Evolutionary conservation across 1,140 invertebrate genomes (phyloP).

Genomic region (Chrysomallon squamiferum): DNA sequence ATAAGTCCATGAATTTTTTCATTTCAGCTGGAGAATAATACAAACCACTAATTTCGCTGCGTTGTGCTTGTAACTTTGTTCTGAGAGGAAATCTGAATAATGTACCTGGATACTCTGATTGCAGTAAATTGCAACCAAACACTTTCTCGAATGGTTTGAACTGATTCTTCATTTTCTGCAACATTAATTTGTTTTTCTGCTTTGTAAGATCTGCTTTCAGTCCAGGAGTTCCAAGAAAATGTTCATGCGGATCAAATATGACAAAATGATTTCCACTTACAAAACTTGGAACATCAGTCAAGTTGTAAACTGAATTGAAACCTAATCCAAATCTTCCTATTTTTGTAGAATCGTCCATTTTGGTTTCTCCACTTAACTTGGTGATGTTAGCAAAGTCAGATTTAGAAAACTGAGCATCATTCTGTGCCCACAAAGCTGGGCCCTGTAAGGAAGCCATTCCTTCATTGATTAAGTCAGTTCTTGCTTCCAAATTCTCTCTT

Average conservation of each 20-base stretch:
- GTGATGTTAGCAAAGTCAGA: constrained; percentile 58
- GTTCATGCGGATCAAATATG: constrained; percentile 58
- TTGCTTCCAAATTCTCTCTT: constrained; percentile 42
- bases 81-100: constrained; percentile 50
- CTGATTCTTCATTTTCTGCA: constrained; percentile 11
- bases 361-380: constrained; percentile 52
- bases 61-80: constrained; percentile 31
- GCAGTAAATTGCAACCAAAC: constrained; percentile 38
- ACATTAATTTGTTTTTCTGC: constrained; percentile 1
- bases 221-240: constrained; percentile 46
- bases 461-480: constrained; percentile 36
- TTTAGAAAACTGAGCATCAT: constrained; percentile 55
- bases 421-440: constrained; percentile 37
- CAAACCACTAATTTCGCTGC: constrained; percentile 45
- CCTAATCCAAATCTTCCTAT: constrained; percentile 22
- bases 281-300: constrained; percentile 52
- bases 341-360: constrained; percentile 41
- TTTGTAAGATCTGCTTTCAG: constrained; percentile 12
- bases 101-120: constrained; percentile 32
- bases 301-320: constrained; percentile 27
- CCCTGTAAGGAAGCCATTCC: constrained; percentile 44
- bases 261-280: constrained; percentile 47
- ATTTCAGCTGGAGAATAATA: constrained; percentile 43
- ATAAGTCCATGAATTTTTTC: constrained; percentile 39
- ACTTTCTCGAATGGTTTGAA: constrained; percentile 39